phyloP scores from a whole-genome alignment of 2,113 vertebrate species.

The Apodemus sylvaticus region DNA sequence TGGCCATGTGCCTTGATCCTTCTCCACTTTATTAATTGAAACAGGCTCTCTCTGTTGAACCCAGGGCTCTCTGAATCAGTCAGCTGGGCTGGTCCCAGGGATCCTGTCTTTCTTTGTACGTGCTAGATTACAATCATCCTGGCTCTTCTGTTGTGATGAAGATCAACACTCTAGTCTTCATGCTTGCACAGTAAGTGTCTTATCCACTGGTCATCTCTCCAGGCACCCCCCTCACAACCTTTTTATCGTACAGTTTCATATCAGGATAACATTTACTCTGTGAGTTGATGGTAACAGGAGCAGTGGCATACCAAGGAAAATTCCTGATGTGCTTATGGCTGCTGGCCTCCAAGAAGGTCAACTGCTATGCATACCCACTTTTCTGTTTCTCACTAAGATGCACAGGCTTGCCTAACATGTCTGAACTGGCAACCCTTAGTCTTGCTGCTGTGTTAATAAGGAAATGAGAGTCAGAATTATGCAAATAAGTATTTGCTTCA shows the following conservation, averaged over 20 bases:
- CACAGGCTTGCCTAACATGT: not conserved
- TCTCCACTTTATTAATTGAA: not conserved
- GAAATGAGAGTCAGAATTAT: slow-evolving; percentile 58
- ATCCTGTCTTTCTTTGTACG: not conserved
- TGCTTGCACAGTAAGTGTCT: not conserved
- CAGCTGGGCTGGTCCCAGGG: not conserved
- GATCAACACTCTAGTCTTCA: too few species aligned
- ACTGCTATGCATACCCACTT: not conserved
- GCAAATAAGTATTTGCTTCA: slow-evolving; percentile 79
- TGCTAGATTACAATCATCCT: not conserved
- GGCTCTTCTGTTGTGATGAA: not conserved
- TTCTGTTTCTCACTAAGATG: not conserved
- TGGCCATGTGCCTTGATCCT: not conserved
- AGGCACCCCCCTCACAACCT: too few species aligned
- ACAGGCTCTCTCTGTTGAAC: not conserved
- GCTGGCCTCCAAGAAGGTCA: not conserved
- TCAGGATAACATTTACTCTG: not conserved
- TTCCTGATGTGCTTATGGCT: not conserved
- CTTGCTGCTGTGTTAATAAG: slow-evolving; percentile 49
- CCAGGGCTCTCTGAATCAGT: not conserved
- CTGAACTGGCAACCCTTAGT: not conserved
- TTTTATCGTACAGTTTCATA: not conserved
- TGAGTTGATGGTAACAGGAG: not conserved
- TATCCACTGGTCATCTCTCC: not conserved
- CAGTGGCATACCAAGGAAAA: not conserved